phyloP scores from a whole-genome alignment of 2,888 invertebrate species.

The Campoplex nolae region DNA sequence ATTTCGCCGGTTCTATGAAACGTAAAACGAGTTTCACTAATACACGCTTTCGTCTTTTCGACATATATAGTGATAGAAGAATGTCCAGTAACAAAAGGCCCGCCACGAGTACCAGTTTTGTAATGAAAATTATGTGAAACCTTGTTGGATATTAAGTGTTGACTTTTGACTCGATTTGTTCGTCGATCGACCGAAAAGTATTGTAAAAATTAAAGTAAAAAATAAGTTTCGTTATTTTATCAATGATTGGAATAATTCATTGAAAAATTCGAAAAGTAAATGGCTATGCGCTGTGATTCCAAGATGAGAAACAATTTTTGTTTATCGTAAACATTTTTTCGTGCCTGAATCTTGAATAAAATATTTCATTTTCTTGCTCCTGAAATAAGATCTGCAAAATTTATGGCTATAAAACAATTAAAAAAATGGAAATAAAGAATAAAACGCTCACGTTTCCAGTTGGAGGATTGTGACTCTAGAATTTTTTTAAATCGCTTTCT shows the following conservation, averaged over 20 bases:
- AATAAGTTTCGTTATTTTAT: neutral
- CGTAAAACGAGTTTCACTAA: slow-evolving; percentile 66
- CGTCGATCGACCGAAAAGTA: neutral
- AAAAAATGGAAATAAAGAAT: neutral
- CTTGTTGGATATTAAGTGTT: slow-evolving; percentile 55
- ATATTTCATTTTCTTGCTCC: neutral
- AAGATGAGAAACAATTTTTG: neutral
- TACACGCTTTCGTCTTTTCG: slow-evolving; percentile 37
- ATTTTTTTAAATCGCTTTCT: neutral
- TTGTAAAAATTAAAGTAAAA: neutral
- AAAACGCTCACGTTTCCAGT: neutral
- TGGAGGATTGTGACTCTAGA: neutral
- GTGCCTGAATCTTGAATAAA: neutral
- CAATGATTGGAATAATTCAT: neutral
- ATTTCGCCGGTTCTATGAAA: slow-evolving; percentile 59
- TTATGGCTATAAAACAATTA: slow-evolving; percentile 9
- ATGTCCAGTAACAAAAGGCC: slow-evolving; percentile 19
- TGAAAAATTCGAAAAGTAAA: neutral
- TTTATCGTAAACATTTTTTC: neutral
- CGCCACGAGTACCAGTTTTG: slow-evolving; percentile 34
- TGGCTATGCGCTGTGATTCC: neutral
- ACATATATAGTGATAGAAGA: neutral
- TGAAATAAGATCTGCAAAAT: neutral
- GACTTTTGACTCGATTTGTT: slow-evolving; percentile 43
- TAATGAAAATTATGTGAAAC: slow-evolving; percentile 63